Percentiles rank a stretch among this genome's conserved stretches.
These are phyloP conservation scores for Hypomesus transpacificus DNA, from an alignment of 2,113 vertebrate species.

Conservation along the genomic window DNA sequence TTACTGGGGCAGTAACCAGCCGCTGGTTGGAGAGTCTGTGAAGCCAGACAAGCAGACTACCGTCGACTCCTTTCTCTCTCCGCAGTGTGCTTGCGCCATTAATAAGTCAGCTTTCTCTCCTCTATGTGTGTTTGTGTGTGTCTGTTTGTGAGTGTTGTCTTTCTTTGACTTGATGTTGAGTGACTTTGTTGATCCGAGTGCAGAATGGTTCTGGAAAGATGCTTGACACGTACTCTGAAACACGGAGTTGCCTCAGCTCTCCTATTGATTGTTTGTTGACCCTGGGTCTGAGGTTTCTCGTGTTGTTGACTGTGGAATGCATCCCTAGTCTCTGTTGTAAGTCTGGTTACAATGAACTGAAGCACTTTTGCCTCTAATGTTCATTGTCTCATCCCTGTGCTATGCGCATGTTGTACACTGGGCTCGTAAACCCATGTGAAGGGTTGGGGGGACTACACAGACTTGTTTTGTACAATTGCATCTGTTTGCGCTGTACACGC, in stretches of 20 bases:
- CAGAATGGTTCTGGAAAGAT: neutral
- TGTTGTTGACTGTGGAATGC: too few species aligned
- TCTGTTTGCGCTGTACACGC: neutral
- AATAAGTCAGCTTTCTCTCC: neutral
- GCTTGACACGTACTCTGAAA: neutral
- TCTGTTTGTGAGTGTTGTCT: neutral
- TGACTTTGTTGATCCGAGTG: neutral
- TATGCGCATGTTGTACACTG: too few species aligned
- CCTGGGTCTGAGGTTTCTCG: neutral
- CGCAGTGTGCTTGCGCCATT: neutral
- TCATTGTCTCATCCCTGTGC: too few species aligned
- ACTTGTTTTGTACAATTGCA: too few species aligned
- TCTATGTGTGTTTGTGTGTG: slow-evolving; percentile 6
- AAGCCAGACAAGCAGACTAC: too few species aligned
- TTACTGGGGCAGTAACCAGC: slow-evolving; percentile 1
- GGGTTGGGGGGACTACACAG: too few species aligned
- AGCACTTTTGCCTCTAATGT: too few species aligned
- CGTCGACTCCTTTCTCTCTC: too few species aligned
- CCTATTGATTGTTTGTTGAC: slow-evolving; percentile 13
- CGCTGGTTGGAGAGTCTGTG: neutral
- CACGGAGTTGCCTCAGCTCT: neutral
- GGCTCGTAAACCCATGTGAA: too few species aligned
- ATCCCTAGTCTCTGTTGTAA: too few species aligned
- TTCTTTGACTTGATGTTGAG: neutral
- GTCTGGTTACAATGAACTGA: neutral